Conservation (phyloP, 1,140 invertebrate genomes). For the Streblospio benedicti region DNA sequence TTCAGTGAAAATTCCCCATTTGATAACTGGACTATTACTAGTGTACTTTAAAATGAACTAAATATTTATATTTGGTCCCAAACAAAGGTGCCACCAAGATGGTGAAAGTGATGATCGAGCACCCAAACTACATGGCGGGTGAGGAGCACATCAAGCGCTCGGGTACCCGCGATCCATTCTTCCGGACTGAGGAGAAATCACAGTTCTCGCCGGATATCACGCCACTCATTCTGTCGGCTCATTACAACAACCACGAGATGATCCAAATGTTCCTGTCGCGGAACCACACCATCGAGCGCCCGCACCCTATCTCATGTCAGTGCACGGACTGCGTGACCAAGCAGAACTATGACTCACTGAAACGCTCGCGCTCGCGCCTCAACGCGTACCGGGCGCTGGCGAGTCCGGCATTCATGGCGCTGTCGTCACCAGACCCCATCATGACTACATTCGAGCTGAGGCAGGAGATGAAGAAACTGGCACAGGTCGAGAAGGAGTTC, state of each 20-base stretch:
- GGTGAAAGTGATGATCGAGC: constrained; percentile 72
- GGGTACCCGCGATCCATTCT: constrained; percentile 13
- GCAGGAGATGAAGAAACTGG: constrained; percentile 47
- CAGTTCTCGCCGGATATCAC: constrained; percentile 92
- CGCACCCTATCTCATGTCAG: constrained; percentile 16
- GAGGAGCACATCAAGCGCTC: not conserved
- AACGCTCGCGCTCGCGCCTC: constrained; percentile 27
- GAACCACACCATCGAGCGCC: constrained; percentile 45
- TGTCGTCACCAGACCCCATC: constrained; percentile 59
- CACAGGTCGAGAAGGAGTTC: constrained; percentile 25
- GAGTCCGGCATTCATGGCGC: constrained; percentile 56
- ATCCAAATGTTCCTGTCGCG: constrained; percentile 92
- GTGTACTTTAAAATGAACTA: too few relatives aligned
- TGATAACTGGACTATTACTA: too few relatives aligned
- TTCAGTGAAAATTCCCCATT: too few relatives aligned
- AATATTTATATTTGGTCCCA: too few relatives aligned
- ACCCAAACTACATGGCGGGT: constrained; percentile 40
- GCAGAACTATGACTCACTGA: constrained; percentile 25
- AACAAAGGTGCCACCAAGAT: constrained; percentile 61
- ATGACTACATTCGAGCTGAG: constrained; percentile 57
- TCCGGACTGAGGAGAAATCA: constrained; percentile 22
- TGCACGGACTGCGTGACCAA: constrained; percentile 20
- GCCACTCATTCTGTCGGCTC: constrained; percentile 87
- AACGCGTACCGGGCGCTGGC: constrained; percentile 44
- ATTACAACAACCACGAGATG: constrained; percentile 95